Evolutionary conservation across 1,140 invertebrate species (phyloP).

Genomic region (Lepidurus arcticus): DNA sequence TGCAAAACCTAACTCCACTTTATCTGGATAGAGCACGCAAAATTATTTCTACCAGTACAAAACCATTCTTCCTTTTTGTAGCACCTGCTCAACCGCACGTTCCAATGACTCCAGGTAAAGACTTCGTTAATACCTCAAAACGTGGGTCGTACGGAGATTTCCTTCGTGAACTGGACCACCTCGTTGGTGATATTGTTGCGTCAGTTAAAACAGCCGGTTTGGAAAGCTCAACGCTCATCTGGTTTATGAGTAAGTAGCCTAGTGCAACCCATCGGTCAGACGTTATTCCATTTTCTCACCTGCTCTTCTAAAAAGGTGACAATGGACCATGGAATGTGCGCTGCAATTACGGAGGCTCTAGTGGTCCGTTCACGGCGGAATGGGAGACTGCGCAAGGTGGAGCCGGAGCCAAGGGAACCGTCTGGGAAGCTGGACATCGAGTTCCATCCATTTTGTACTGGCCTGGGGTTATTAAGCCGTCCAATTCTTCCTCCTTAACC

Average conservation of each 20-base stretch:
- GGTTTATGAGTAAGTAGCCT: slow-evolving; percentile 38
- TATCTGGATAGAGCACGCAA: background rate
- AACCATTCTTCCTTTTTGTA: slow-evolving; percentile 37
- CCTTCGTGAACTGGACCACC: slow-evolving; percentile 35
- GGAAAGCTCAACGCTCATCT: slow-evolving; percentile 35
- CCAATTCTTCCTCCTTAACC: background rate
- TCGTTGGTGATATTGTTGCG: slow-evolving; percentile 32
- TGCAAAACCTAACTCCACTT: slow-evolving; percentile 29
- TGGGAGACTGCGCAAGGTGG: slow-evolving; percentile 36
- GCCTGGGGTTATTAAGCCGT: slow-evolving; percentile 33
- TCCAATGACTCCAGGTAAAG: slow-evolving; percentile 33
- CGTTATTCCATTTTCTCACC: background rate
- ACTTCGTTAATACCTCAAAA: slow-evolving; percentile 27
- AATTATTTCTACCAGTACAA: background rate
- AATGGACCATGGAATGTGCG: slow-evolving; percentile 38
- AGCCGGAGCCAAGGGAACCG: slow-evolving; percentile 35
- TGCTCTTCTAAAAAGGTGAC: slow-evolving; percentile 34
- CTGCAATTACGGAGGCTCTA: slow-evolving; percentile 37
- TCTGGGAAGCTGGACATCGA: slow-evolving; percentile 39
- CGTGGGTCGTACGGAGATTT: slow-evolving; percentile 30
- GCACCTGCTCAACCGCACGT: slow-evolving; percentile 37
- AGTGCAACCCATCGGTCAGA: slow-evolving; percentile 15
- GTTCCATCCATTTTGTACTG: slow-evolving; percentile 38
- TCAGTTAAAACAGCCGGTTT: slow-evolving; percentile 28
- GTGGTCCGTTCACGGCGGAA: slow-evolving; percentile 35